These are phyloP conservation scores for Rotaria sp. DNA, from an alignment of 2,888 invertebrate species.

Conservation along the genomic window DNA sequence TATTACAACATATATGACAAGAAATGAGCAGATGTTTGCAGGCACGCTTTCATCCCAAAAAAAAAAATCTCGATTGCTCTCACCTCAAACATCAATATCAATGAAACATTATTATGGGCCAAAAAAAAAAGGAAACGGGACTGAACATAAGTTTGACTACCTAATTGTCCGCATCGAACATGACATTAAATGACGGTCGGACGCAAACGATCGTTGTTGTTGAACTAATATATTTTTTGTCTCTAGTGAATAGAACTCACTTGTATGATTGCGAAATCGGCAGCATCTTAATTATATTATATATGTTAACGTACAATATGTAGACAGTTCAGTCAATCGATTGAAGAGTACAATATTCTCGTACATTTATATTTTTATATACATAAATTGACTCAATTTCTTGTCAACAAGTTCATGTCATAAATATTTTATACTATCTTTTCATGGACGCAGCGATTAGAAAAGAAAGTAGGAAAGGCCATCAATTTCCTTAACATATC, in stretches of 20 bases:
- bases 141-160: background rate
- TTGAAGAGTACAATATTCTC: background rate
- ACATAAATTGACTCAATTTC: background rate
- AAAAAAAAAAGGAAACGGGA: background rate
- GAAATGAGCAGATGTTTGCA: conserved; percentile 2
- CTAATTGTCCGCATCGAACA: conserved; percentile 17
- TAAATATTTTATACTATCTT: background rate
- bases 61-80: background rate
- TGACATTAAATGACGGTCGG: background rate
- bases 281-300: conserved; percentile 2
- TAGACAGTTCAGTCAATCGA: background rate
- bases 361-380: too few species aligned
- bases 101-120: background rate
- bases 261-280: conserved; percentile 17
- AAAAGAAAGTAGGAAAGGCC: background rate
- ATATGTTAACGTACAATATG: background rate
- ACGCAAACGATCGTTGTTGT: background rate
- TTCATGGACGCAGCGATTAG: background rate
- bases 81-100: background rate
- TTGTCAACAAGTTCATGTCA: background rate
- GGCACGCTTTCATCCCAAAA: background rate
- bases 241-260: background rate
- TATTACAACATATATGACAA: background rate
- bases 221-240: conserved; percentile 4
- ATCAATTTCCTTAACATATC: background rate